These are phyloP conservation scores for Agrotis clavis DNA, from an alignment of 2,888 invertebrate species.

Conservation along the genomic window DNA sequence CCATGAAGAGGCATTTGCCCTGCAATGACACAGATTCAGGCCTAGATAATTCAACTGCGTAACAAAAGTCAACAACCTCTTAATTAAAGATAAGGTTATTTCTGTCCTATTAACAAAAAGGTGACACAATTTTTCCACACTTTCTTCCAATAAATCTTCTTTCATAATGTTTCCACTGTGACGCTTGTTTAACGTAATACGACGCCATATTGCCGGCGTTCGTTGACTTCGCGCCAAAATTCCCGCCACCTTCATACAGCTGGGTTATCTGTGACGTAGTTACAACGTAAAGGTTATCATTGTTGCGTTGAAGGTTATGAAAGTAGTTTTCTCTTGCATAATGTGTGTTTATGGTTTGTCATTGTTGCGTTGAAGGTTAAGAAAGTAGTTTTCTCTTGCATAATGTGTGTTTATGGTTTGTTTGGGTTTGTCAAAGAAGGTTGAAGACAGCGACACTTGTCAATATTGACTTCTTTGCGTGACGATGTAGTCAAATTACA, in stretches of 20 bases:
- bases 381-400: conserved; percentile 9
- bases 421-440: background rate
- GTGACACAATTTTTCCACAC: conserved; percentile 7
- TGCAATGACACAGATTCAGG: background rate
- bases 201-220: background rate
- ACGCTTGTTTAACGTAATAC: conserved; percentile 7
- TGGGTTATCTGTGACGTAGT: conserved; percentile 17
- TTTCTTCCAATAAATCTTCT: conserved; percentile 2
- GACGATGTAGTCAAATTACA: too few species aligned
- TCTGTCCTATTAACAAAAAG: background rate
- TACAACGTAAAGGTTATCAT: conserved; percentile 14
- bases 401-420: background rate
- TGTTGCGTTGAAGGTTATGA: conserved; percentile 23
- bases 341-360: too few species aligned
- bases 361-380: conserved; percentile 33
- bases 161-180: conserved; percentile 36
- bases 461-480: background rate
- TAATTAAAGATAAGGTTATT: background rate
- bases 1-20: background rate
- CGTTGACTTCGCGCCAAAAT: conserved; percentile 49
- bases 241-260: conserved; percentile 3
- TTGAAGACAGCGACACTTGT: background rate
- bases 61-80: background rate
- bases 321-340: conserved; percentile 12
- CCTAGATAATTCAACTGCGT: background rate